Evolutionary conservation across 2,113 vertebrate genomes (phyloP).

Genomic region (Ornithorhynchus anatinus): DNA sequence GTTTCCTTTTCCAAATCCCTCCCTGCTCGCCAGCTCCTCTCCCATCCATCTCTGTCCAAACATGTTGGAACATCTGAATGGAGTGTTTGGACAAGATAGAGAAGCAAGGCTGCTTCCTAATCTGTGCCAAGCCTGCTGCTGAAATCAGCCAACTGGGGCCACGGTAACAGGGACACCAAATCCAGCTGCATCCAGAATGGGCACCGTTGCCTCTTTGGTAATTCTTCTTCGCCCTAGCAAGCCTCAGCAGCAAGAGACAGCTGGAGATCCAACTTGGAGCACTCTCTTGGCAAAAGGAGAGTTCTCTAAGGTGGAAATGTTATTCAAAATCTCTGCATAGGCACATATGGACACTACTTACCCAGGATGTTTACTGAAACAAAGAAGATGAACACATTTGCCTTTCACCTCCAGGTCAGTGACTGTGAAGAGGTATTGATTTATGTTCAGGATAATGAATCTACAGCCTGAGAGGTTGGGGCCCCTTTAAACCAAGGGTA

Average conservation of each 20-base stretch:
- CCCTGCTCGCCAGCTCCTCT: no score
- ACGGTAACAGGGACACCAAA: neutral
- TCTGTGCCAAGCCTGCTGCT: neutral
- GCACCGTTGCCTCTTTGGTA: slow-evolving; percentile 13
- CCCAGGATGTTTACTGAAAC: slow-evolving; percentile 47
- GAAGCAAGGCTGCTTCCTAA: neutral
- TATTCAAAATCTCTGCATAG: neutral
- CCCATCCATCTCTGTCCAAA: no score
- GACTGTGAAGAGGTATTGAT: neutral
- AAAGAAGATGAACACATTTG: slow-evolving; percentile 38
- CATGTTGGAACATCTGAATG: neutral
- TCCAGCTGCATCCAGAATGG: neutral
- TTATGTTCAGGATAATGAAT: no score
- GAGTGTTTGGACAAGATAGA: neutral
- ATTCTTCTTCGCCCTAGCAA: slow-evolving; percentile 48
- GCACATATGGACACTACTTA: neutral
- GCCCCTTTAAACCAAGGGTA: neutral
- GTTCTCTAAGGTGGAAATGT: slow-evolving; percentile 5
- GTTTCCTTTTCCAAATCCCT: no score
- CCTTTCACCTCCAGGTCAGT: slow-evolving; percentile 1
- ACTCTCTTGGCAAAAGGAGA: neutral
- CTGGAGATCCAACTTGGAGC: slow-evolving; percentile 23
- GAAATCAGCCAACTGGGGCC: slow-evolving; percentile 8
- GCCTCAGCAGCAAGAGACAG: slow-evolving; percentile 12
- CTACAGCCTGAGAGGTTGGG: neutral